Evolutionary conservation across 2,113 vertebrate species (phyloP), one percentile per base, ranked within the genome.

Genomic region (Xiphophorus hellerii): DNA sequence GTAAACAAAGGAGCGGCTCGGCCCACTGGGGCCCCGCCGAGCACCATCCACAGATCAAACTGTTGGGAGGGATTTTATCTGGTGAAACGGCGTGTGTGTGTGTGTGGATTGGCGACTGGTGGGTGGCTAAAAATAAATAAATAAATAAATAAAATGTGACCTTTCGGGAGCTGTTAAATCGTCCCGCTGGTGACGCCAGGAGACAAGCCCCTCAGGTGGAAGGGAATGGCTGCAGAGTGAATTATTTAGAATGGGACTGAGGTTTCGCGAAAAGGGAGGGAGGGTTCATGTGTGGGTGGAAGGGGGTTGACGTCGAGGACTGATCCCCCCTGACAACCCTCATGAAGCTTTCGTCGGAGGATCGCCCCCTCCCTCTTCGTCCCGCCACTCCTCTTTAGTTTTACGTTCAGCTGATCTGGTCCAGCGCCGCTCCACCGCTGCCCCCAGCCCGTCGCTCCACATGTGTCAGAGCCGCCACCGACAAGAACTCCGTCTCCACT

Each of bases 161-260:
- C 94, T 94, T 95, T 95, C 87, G 71, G 87, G 90, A 92, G 92
- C 92, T 90, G 93, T 94, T 94, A 95, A 94, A 92, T 94, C 89
- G 89, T 93, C 93, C 94, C 87, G 84, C 92, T 93, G 94, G 92
- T 95, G 94, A 95, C 94, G 89, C 94, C 93, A 94, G 94, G 93
- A 95, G 94, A 95, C 94, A 95, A 92, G 89, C 91, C 93, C 93
- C 93, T 95, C 94, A 95, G 93, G 94, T 95, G 94, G 94, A 95
- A 95, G 92, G 90, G 93, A 95, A 91, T 91, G 90, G 90, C 92
- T 94, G 88, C 31, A 76, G 86, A 90, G 87, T 95, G 91, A 95
- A 95, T 95, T 94, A 95, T 95, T 95, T 93, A 95, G 87, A 92
- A 91, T 89, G 89, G 88, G 90, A 90, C 88, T 87, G 78, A 91